Conservation (phyloP, 2,888 invertebrate species). For the Mythimna albipuncta region DNA sequence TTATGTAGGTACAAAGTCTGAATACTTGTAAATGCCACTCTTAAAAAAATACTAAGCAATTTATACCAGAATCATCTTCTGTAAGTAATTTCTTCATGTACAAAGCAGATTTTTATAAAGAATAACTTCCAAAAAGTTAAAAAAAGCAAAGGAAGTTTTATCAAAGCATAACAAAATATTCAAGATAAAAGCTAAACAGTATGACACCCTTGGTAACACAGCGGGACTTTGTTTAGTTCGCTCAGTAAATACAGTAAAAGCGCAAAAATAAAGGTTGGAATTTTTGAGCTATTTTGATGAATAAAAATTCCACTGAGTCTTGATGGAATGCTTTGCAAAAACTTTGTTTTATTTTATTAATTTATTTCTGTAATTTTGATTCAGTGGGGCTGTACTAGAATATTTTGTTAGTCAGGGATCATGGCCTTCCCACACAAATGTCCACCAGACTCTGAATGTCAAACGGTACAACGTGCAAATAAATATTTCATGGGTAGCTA, state of each 20-base stretch:
- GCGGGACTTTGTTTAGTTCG: neutral
- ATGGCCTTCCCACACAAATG: neutral
- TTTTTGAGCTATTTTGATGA: neutral
- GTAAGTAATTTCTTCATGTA: neutral
- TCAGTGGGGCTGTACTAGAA: neutral
- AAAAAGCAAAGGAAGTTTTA: neutral
- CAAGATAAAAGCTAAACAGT: neutral
- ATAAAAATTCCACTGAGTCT: neutral
- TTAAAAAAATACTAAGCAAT: neutral
- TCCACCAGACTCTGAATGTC: neutral
- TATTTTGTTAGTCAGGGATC: neutral
- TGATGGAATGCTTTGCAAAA: neutral
- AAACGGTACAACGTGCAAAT: neutral
- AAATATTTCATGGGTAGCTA: neutral
- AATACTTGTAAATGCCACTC: neutral
- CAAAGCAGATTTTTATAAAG: neutral
- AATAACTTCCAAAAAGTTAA: too few relatives aligned
- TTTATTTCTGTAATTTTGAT: neutral
- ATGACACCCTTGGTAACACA: neutral
- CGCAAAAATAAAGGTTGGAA: neutral
- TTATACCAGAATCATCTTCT: neutral
- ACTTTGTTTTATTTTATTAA: neutral
- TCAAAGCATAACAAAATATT: neutral
- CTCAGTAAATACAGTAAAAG: neutral
- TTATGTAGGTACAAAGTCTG: neutral